Percentiles rank a stretch among this genome's conserved stretches.
Conservation (phyloP, 2,888 invertebrate genomes). For the Malthinus flaveolus region DNA sequence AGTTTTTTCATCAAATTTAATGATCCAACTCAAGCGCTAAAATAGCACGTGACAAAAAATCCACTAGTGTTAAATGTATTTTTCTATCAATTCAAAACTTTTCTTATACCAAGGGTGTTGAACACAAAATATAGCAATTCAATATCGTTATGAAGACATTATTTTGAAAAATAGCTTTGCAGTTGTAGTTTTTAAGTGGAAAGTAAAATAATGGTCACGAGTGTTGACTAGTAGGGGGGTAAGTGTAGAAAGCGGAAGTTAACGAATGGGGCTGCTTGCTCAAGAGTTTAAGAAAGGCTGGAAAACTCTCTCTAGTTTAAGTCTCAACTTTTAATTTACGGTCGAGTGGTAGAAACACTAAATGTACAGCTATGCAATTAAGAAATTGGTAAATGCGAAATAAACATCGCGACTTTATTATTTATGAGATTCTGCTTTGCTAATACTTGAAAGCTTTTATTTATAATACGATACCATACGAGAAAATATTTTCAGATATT, state of each 20-base stretch:
- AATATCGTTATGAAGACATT: constrained; percentile 30
- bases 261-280: constrained; percentile 25
- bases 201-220: constrained; percentile 30
- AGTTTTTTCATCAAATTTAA: no score
- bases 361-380: constrained; percentile 42
- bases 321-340: constrained; percentile 46
- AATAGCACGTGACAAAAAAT: neutral
- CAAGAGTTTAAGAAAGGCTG: constrained; percentile 22
- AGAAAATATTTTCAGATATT: no score
- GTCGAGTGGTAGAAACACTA: constrained; percentile 41
- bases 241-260: constrained; percentile 24
- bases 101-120: constrained; percentile 18
- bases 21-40: neutral
- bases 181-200: constrained; percentile 33
- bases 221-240: constrained; percentile 19
- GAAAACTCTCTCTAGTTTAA: constrained; percentile 33
- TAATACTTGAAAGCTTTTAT: constrained; percentile 6
- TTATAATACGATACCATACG: no score
- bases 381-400: constrained; percentile 38
- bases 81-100: constrained; percentile 9
- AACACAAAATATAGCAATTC: constrained; percentile 26
- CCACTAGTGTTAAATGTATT: neutral
- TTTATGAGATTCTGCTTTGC: constrained; percentile 22
- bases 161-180: constrained; percentile 33
- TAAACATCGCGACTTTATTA: constrained; percentile 22